Conservation (phyloP, 2,113 vertebrate species). For the Dipodomys ordii region DNA sequence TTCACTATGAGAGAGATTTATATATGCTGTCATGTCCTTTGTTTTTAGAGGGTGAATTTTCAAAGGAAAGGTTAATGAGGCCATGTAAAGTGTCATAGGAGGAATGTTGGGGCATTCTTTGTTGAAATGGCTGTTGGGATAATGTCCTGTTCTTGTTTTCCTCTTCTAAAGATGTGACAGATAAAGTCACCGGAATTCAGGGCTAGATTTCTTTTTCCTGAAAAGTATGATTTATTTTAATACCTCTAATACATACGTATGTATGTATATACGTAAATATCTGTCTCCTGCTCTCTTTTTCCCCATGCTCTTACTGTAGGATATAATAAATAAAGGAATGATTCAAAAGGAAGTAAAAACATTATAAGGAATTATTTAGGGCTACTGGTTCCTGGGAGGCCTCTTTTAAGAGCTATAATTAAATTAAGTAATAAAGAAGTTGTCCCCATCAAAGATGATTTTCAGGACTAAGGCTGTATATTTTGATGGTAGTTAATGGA, state of each 20-base stretch:
- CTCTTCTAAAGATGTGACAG: slow-evolving; percentile 33
- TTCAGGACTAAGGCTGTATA: slow-evolving; percentile 51
- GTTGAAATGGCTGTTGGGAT: not conserved
- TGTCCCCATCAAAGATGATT: slow-evolving; percentile 58
- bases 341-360: slow-evolving; percentile 51
- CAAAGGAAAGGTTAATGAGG: slow-evolving; percentile 59
- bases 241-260: too few species aligned
- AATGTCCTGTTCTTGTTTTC: not conserved
- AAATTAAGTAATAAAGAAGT: slow-evolving; percentile 72
- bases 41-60: slow-evolving; percentile 55
- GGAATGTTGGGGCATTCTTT: slow-evolving; percentile 34
- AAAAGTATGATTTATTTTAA: slow-evolving; percentile 35
- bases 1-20: slow-evolving; percentile 36
- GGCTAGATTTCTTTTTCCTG: not conserved
- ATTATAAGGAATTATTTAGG: slow-evolving; percentile 69
- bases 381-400: slow-evolving; percentile 57
- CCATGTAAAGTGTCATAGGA: not conserved
- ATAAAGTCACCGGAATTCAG: not conserved
- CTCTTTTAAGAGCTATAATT: slow-evolving; percentile 68
- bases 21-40: slow-evolving; percentile 46
- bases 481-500: slow-evolving; percentile 49
- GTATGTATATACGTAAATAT: too few species aligned
- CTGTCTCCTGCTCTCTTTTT: too few species aligned
- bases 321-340: slow-evolving; percentile 61
- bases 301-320: not conserved